Base-by-base conservation (phyloP, 2,888 invertebrate species). In the Dermolepida albohirtum region DNA sequence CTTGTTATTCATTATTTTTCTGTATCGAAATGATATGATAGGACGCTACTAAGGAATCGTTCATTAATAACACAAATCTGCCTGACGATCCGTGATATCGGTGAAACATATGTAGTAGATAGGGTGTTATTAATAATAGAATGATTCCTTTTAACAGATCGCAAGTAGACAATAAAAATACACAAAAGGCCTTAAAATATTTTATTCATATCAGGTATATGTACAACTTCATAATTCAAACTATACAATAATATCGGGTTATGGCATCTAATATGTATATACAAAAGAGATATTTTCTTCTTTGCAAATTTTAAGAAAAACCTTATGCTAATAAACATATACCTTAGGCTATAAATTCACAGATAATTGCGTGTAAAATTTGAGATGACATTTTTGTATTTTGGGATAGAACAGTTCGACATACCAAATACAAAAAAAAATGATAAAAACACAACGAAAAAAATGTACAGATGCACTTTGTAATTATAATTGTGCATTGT, bases 221-320 rank as follows among this genome's bases (percentile, higher is more conserved):
- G 72, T 73, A 73, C 73, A 73, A 67, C 67, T 62, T 67, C 50
- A 67, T 63, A 67, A 72, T 64, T 71, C 66, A 74, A 67, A 74
- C 72, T 75, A 74, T 75, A 74, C 74, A 75, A 67, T 74, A 74
- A 74, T 75, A 75, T 75, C 74, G 71, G 73, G 29, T 69, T 75
- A 75, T 75, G 75, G 75, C 75, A 73, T 73, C 73, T 74, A 73
- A 68, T 72, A 74, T 70, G 71, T 74, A 74, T 72, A 73, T 72
- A 74, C 73, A 74, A 67, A 67, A 67, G 52, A 62, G 50, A 62
- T 59, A 51, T 22, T 41, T 34, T 52, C 47, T 16, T 59, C 27
- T 59, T 50, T 57, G 39, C 29, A 62, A 57, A 66, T 44, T 59
- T 54, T 59, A 44, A 67, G 43, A 41, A 66, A 66, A 66, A 11